A percentile compares a stretch with the other conserved stretches of the same genome.
These are phyloP conservation scores for Centropus bengalensis DNA, from an alignment of 2,113 vertebrate species.

Conservation along the genomic window DNA sequence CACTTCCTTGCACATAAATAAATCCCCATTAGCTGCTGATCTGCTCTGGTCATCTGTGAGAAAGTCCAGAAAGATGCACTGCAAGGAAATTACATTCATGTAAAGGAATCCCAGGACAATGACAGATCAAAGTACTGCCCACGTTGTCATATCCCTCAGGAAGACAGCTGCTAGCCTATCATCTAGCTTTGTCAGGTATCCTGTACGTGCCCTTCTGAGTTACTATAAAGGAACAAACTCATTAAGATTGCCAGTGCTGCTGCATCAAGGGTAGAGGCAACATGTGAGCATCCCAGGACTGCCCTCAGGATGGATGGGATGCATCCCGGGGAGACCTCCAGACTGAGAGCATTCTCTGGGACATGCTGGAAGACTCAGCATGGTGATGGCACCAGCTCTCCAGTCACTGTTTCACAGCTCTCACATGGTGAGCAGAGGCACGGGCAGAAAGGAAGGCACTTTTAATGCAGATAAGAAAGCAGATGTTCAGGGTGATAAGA, in stretches of 20 bases:
- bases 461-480: neutral
- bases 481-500: neutral
- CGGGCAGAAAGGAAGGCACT: neutral
- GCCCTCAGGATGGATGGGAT: neutral
- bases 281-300: neutral
- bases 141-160: neutral
- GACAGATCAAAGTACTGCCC: neutral
- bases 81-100: neutral
- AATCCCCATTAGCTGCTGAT: neutral
- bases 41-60: neutral
- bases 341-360: neutral
- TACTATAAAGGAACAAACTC: neutral
- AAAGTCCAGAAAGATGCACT: neutral
- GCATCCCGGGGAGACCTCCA: neutral
- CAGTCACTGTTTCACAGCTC: neutral
- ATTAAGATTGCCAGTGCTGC: neutral
- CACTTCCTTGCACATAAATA: neutral
- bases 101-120: neutral
- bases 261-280: neutral
- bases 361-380: no score
- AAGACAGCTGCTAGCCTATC: neutral
- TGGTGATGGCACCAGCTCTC: accelerated
- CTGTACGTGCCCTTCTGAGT: neutral
- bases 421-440: neutral
- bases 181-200: neutral